Conservation (phyloP, 2,797 vertebrate species). For the Protosalanx chinensis region DNA sequence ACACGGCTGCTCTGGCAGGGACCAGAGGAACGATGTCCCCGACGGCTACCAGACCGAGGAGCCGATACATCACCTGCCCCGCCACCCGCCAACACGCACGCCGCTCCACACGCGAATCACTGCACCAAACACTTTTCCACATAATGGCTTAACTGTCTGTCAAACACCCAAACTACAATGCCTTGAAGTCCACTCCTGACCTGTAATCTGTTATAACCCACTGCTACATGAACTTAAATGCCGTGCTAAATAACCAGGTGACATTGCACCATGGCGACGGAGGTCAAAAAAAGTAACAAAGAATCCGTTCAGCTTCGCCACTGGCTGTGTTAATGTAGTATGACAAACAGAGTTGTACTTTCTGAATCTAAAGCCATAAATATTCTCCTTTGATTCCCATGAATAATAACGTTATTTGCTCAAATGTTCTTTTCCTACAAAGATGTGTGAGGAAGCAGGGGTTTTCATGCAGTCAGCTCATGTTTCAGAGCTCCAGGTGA, state of each 20-base stretch:
- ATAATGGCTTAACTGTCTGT: slow-evolving; percentile 13
- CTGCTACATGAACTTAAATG: too few relatives aligned
- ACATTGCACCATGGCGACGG: background rate
- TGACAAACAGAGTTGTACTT: background rate
- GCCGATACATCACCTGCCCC: slow-evolving; percentile 16
- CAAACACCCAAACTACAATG: background rate
- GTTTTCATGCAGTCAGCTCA: slow-evolving; percentile 34
- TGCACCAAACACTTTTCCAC: background rate
- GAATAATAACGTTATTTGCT: slow-evolving; percentile 39
- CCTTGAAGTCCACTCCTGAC: background rate
- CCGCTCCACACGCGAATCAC: slow-evolving; percentile 16
- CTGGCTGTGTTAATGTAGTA: background rate
- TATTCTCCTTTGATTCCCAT: background rate
- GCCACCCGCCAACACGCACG: background rate
- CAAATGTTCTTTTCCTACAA: slow-evolving; percentile 30
- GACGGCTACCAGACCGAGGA: background rate
- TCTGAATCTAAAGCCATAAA: background rate
- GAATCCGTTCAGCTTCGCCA: too few relatives aligned
- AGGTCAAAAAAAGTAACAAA: too few relatives aligned
- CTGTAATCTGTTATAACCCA: background rate
- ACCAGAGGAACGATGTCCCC: background rate
- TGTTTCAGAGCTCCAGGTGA: slow-evolving; percentile 31
- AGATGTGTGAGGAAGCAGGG: background rate
- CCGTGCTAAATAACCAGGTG: too few relatives aligned
- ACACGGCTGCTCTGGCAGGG: slow-evolving; percentile 18